Base-by-base conservation (phyloP, 2,113 vertebrate genomes). In the Halcyon malimbica region DNA sequence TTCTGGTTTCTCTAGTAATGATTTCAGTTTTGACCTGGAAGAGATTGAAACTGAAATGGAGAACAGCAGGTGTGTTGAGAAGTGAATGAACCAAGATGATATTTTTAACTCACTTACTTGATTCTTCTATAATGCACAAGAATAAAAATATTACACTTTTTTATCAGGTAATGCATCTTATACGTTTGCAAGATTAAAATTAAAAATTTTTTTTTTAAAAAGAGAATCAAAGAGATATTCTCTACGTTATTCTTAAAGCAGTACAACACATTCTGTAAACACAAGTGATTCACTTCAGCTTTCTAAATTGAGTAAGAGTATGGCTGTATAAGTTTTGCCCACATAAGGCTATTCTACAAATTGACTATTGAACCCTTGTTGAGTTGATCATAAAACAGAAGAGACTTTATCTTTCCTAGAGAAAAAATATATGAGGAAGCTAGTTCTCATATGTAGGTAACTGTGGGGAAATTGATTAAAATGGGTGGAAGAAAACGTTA, bases 1-100 rank as follows among this genome's bases (percentile, higher is more conserved):
- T 97, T 97, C 91, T 94, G 92, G 74, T 97, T 96, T 90, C 91
- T 97, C 90, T 95, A 94, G 91, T 95, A 97, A 97, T 95, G 57
- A 95, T 97, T 96, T 96, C 69, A 94, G 37, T 95, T 96, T 86
- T 97, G 97, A 97, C 97, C 96, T 97, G 95, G 81, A 94, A 91
- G 87, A 75, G 81, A 93, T 98, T 97, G 67, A n/a, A 9, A 91
- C 82, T 92, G 93, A 97, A 97, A 96, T 87, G 92, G 93, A 97
- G 92, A 97, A 96, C 95, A 97, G 94, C 92, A 97, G 93, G 97
- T 97, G 96, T 83, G 83, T 82, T 93, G 84, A 93, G 90, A 92
- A 93, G 68, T 90, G 94, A 78, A 87, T 87, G 94, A 97, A 97
- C 83, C 77, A 76, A 89, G 83, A 73, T 91, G 83, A 46, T 97